A percentile compares a stretch with the other conserved stretches of the same genome.
Conservation (phyloP, 1,140 invertebrate species). For the Drosophila watanabei region DNA sequence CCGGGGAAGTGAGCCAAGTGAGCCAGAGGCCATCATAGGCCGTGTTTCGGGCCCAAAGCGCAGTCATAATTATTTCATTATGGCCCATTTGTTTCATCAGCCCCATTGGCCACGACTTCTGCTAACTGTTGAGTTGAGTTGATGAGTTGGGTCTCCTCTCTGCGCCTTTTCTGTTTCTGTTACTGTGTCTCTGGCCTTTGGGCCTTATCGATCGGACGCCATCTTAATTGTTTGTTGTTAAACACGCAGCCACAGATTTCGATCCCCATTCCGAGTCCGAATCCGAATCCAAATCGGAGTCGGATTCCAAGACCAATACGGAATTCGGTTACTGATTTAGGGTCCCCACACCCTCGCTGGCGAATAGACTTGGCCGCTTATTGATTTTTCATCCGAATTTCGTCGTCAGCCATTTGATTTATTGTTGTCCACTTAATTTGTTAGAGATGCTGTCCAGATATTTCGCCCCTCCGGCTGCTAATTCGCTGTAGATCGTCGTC, state of each 20-base stretch:
- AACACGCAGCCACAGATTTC: slow-evolving; percentile 70
- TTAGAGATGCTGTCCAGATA: slow-evolving; percentile 79
- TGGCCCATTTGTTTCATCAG: slow-evolving; percentile 82
- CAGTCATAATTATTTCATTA: slow-evolving; percentile 85
- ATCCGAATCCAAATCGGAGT: slow-evolving; percentile 30
- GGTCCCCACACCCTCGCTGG: slow-evolving; percentile 23
- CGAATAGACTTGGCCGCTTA: slow-evolving; percentile 76
- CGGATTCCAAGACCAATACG: slow-evolving; percentile 18
- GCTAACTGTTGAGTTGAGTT: slow-evolving; percentile 44
- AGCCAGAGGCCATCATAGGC: slow-evolving; percentile 39
- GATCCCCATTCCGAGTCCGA: slow-evolving; percentile 33
- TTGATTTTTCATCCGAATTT: slow-evolving; percentile 84
- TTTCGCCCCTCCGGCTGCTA: slow-evolving; percentile 50
- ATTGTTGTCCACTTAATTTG: slow-evolving; percentile 82
- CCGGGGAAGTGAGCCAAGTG: slow-evolving; percentile 18
- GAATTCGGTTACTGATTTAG: slow-evolving; percentile 51
- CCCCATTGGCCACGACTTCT: slow-evolving; percentile 71
- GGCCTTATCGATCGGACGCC: slow-evolving; percentile 79
- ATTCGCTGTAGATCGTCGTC: slow-evolving; percentile 55
- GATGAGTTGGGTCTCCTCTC: slow-evolving; percentile 37
- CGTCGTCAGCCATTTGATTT: slow-evolving; percentile 78
- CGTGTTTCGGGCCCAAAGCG: slow-evolving; percentile 57
- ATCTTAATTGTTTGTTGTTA: slow-evolving; percentile 85
- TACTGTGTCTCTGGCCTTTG: slow-evolving; percentile 48
- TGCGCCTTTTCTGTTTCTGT: slow-evolving; percentile 5